Evolutionary conservation across 2,797 vertebrate species (phyloP), one percentile per base, ranked within the genome.

Genomic region (Gephyroberyx darwinii): DNA sequence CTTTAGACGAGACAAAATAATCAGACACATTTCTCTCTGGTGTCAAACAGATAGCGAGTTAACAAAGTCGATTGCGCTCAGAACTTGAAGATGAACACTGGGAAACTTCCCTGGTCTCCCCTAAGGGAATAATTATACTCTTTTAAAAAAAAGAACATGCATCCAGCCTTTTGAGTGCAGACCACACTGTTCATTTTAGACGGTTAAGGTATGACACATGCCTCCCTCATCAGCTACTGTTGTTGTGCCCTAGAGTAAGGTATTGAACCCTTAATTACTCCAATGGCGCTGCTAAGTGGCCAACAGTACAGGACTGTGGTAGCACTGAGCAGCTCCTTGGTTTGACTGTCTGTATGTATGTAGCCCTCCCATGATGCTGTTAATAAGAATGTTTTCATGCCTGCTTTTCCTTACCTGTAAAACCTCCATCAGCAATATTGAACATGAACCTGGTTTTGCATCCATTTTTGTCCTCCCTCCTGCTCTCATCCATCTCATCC

Each of bases 371-470:
- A 26, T 10, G 53, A 4, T 30, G 13, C 14, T 55, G 26, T 31
- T 16, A 55, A 55, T 26, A 26, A 26, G 26, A 30, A 22, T 10
- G 9, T 52, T 26, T 52, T 52, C 17, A 17, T 33, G 30, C 37
- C 56, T 41, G 20, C 10, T 58, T 26, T 37, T 26, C 50, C 84
- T 71, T 58, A 98, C 98, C 98, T 89, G 98, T 99, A 72, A 99
- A 99, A 69, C 98, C 98, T 4, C 98, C 98, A 0, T 99, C 98
- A 0, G 98, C 98, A 0, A 99, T 99, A 88, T 99, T 99, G 92
- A 99, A 99, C 98, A 99, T 99, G 90, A 99, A 99, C 70, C 95
- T 95, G 80, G 93, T 91, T 84, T 95, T 98, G 69, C 92, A 76
- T 1, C 86, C 95, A 59, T 91, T 96, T 58, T 95, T 97, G 3